Evolutionary conservation across 2,797 vertebrate genomes (phyloP).

Genomic region (Propithecus deckenii): DNA sequence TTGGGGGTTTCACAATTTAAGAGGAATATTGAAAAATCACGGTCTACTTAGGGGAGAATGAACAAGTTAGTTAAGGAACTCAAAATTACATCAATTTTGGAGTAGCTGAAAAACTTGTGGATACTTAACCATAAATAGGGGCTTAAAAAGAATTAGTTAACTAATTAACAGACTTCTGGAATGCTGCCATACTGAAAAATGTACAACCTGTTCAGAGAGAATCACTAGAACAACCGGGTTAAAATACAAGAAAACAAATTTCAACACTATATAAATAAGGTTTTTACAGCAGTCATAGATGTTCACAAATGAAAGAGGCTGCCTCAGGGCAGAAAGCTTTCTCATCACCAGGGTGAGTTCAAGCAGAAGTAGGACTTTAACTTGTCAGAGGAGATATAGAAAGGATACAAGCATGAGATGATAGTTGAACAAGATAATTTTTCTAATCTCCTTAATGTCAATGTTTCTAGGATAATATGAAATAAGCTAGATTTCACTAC

Average conservation of each 20-base stretch:
- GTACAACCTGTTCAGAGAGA: not conserved
- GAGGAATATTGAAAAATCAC: not conserved
- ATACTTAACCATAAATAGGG: not conserved
- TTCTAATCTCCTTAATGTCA: not conserved
- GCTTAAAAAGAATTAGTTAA: not conserved
- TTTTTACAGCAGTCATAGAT: not conserved
- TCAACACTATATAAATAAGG: not conserved
- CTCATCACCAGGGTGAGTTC: not conserved
- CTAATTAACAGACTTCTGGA: not conserved
- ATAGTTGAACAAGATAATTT: not conserved
- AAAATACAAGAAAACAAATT: not conserved
- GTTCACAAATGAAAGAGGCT: not conserved
- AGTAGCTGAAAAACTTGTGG: not conserved
- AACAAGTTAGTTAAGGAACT: not conserved
- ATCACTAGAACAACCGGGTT: not conserved
- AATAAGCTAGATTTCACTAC: constrained; percentile 6
- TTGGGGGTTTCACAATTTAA: not conserved
- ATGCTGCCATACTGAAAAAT: not conserved
- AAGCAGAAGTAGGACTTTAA: not conserved
- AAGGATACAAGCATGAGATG: not conserved
- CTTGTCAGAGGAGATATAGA: not conserved
- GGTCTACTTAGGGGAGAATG: not conserved
- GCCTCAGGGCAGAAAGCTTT: not conserved
- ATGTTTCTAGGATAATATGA: not conserved
- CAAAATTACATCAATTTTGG: not conserved